Conservation (phyloP, 2,113 vertebrate species). For the Ophthalmotilapia sp. region DNA sequence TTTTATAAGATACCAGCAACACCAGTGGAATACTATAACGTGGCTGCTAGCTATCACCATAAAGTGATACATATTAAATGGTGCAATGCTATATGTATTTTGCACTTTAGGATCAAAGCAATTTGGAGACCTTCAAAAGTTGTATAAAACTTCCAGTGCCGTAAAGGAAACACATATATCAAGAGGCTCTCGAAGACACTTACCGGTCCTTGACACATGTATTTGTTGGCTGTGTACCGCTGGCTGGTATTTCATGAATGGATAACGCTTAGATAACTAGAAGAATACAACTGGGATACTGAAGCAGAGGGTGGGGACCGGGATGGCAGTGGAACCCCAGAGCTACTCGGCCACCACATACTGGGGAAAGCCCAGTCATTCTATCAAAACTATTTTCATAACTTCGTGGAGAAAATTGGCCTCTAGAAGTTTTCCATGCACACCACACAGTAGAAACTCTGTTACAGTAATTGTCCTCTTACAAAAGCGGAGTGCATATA, state of each 20-base stretch:
- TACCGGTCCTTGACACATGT: neutral
- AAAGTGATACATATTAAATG: neutral
- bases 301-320: slow-evolving; percentile 5
- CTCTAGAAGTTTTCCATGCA: slow-evolving; percentile 59
- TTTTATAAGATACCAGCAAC: neutral
- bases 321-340: slow-evolving; percentile 38
- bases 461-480: slow-evolving; percentile 61
- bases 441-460: slow-evolving; percentile 55
- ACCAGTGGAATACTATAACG: neutral
- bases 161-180: neutral
- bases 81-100: neutral
- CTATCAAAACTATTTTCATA: slow-evolving; percentile 62
- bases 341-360: slow-evolving; percentile 13
- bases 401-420: slow-evolving; percentile 60
- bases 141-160: neutral
- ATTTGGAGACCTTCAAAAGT: neutral
- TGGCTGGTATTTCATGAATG: neutral
- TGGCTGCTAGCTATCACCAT: neutral
- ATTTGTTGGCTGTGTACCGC: neutral
- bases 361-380: slow-evolving; percentile 62
- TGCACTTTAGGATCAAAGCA: neutral
- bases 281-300: slow-evolving; percentile 24
- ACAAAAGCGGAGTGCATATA: slow-evolving; percentile 48
- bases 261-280: neutral
- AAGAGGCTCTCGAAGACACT: neutral